phyloP scores from a whole-genome alignment of 2,113 vertebrate genomes.

The Sula dactylatra region DNA sequence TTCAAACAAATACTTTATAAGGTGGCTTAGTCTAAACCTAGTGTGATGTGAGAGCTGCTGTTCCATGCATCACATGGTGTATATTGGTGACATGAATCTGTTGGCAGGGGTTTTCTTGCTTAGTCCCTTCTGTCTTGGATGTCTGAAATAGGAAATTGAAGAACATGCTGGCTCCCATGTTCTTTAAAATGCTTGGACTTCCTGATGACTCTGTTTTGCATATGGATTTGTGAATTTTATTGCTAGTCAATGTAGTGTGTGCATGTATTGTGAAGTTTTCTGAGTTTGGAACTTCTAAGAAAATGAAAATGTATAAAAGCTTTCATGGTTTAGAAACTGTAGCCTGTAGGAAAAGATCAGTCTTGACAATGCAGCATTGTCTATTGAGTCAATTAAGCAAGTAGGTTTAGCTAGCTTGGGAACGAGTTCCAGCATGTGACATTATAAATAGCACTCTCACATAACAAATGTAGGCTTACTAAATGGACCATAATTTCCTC shows the following conservation, averaged over 20 bases:
- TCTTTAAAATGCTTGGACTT: not conserved
- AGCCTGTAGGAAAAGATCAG: conserved; percentile 70
- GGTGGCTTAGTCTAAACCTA: not conserved
- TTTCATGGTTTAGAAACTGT: conserved; percentile 56
- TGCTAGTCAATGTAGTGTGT: not conserved
- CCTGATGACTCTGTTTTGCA: not conserved
- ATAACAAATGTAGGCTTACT: conserved; percentile 81
- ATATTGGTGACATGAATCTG: not conserved
- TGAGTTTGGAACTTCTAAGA: not conserved
- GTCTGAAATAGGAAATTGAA: not conserved
- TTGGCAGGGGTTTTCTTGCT: not conserved
- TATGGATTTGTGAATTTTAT: not conserved
- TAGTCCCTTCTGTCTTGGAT: not conserved
- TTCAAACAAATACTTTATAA: not conserved
- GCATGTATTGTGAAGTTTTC: not conserved
- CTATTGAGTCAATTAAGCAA: conserved; percentile 73
- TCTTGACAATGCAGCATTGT: conserved; percentile 72
- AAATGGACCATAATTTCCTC: conserved; percentile 81
- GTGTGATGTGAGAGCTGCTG: not conserved
- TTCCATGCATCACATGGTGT: not conserved
- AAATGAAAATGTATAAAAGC: conserved; percentile 11
- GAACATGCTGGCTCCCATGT: not conserved
- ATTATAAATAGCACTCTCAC: conserved; percentile 85
- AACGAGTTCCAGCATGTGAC: conserved; percentile 77
- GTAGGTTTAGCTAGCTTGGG: conserved; percentile 77